phyloP scores from a whole-genome alignment of 2,888 invertebrate species.

The Lasioglossum oenotherae region DNA sequence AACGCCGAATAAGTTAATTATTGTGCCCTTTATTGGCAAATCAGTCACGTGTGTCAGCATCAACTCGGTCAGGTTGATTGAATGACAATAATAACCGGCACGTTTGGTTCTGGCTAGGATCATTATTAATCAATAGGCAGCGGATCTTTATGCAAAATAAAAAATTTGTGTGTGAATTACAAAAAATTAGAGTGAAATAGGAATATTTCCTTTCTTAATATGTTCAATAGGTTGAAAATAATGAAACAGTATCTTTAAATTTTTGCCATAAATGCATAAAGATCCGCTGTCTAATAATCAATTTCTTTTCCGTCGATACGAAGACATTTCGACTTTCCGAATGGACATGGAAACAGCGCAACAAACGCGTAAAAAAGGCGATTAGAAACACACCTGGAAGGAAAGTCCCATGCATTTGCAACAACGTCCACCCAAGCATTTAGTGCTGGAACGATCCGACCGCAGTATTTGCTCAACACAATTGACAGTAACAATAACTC shows the following conservation, averaged over 20 bases:
- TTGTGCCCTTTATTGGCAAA: slow-evolving; percentile 28
- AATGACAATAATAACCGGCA: not conserved
- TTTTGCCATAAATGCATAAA: too few relatives aligned
- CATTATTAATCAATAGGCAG: not conserved
- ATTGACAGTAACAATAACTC: slow-evolving; percentile 7
- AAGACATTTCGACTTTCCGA: not conserved
- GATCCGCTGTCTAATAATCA: not conserved
- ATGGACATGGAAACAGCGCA: not conserved
- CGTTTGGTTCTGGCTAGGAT: not conserved
- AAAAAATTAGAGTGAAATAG: too few relatives aligned
- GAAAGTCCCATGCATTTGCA: not conserved
- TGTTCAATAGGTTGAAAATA: too few relatives aligned
- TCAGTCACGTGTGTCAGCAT: slow-evolving; percentile 28
- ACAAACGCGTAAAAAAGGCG: not conserved
- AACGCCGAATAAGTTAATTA: slow-evolving; percentile 61
- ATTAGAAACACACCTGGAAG: not conserved
- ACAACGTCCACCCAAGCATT: not conserved
- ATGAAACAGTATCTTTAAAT: too few relatives aligned
- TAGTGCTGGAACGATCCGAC: not conserved
- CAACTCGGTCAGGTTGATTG: slow-evolving; percentile 16
- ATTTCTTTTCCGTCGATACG: not conserved
- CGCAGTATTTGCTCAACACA: not conserved
- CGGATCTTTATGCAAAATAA: too few relatives aligned
- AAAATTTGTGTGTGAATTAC: too few relatives aligned
- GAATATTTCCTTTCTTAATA: too few relatives aligned